Conservation (phyloP, 2,888 invertebrate species). For the Macrosoma leucophasiata region DNA sequence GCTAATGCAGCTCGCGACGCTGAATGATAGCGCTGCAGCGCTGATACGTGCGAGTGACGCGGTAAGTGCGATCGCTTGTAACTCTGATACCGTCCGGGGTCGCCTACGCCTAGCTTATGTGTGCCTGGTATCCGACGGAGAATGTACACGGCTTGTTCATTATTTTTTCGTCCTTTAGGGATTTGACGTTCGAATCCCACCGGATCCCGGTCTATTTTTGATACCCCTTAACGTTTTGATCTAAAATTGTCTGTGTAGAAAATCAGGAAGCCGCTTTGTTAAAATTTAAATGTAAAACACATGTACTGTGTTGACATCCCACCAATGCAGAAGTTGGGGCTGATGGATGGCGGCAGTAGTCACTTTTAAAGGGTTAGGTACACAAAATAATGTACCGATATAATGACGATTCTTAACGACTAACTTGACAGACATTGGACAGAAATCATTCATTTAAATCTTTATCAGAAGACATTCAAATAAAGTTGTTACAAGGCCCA, state of each 20-base stretch:
- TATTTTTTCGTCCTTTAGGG: constrained; percentile 39
- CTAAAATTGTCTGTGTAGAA: constrained; percentile 10
- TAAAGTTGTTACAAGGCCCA: too few relatives aligned
- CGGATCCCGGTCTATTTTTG: constrained; percentile 23
- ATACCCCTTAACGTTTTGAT: constrained; percentile 18
- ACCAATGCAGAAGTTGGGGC: too few relatives aligned
- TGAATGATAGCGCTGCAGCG: constrained; percentile 66
- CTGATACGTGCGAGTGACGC: constrained; percentile 66
- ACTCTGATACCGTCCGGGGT: constrained; percentile 60
- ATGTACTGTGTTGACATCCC: too few relatives aligned
- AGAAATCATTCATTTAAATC: too few relatives aligned
- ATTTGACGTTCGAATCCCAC: constrained; percentile 22
- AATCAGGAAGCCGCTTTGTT: too few relatives aligned
- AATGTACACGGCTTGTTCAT: constrained; percentile 37
- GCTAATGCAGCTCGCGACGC: constrained; percentile 69
- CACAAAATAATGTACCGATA: too few relatives aligned
- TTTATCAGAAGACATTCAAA: too few relatives aligned
- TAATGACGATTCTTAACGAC: too few relatives aligned
- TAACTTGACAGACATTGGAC: too few relatives aligned
- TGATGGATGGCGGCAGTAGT: too few relatives aligned
- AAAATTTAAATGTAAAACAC: too few relatives aligned
- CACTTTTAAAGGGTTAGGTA: too few relatives aligned
- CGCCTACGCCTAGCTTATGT: constrained; percentile 42
- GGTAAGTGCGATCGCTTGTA: constrained; percentile 73
- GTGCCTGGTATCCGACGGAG: constrained; percentile 35